Conservation (phyloP, 2,888 invertebrate genomes). For the Erynnis tages region DNA sequence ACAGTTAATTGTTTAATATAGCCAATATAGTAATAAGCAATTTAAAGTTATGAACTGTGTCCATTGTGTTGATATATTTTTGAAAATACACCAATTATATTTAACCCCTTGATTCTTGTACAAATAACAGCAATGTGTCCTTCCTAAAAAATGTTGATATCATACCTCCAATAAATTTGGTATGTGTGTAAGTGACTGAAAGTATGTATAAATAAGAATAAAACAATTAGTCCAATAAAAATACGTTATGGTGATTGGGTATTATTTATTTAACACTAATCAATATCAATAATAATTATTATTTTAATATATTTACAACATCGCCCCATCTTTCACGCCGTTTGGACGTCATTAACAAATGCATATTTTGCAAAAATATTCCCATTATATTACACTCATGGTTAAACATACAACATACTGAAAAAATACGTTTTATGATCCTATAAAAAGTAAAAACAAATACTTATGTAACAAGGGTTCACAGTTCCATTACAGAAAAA, state of each 20-base stretch:
- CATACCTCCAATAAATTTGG: too few species aligned
- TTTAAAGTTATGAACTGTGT: too few species aligned
- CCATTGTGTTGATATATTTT: too few species aligned
- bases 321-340: conserved; percentile 50
- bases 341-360: conserved; percentile 60
- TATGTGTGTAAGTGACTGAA: conserved; percentile 6
- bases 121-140: too few species aligned
- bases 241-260: conserved; percentile 51
- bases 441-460: neutral
- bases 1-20: too few species aligned
- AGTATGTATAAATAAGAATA: neutral
- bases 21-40: too few species aligned
- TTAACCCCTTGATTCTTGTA: too few species aligned
- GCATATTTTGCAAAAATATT: conserved; percentile 40
- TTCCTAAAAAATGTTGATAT: too few species aligned
- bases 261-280: conserved; percentile 70
- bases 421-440: neutral
- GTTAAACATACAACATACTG: conserved; percentile 6
- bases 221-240: conserved; percentile 36
- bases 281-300: conserved; percentile 60
- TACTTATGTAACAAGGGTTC: conserved; percentile 4
- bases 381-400: neutral
- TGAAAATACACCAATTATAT: too few species aligned
- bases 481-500: conserved; percentile 14
- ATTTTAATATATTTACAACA: conserved; percentile 62